phyloP scores from a whole-genome alignment of 2,888 invertebrate species.

The Torymus texanus region DNA sequence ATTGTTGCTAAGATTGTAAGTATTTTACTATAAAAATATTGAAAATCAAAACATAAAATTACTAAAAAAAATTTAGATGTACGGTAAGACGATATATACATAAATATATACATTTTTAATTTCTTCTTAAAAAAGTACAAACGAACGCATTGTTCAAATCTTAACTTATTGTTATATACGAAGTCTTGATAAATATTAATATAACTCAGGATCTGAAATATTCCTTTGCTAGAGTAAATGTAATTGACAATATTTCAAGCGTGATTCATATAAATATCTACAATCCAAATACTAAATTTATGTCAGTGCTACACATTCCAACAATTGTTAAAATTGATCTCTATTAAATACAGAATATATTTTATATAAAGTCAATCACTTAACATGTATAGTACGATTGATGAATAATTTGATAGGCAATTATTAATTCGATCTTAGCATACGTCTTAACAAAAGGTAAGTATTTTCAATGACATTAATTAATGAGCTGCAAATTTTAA shows the following conservation, averaged over 20 bases:
- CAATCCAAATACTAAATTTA: too few relatives aligned
- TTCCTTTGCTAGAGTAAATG: too few relatives aligned
- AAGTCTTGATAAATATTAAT: too few relatives aligned
- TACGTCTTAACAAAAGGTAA: too few relatives aligned
- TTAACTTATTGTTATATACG: conserved; percentile 1
- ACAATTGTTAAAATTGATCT: too few relatives aligned
- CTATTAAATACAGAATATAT: neutral
- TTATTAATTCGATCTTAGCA: conserved; percentile 15
- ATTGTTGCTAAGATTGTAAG: neutral
- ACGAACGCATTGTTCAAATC: neutral
- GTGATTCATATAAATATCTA: conserved; percentile 3
- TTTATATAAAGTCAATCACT: neutral
- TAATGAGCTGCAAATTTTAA: too few relatives aligned
- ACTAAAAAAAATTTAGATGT: conserved; percentile 11
- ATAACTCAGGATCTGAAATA: too few relatives aligned
- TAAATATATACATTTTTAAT: conserved; percentile 41
- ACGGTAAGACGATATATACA: conserved; percentile 31
- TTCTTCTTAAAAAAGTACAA: conserved; percentile 19
- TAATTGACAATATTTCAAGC: too few relatives aligned
- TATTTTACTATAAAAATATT: neutral
- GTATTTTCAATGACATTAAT: too few relatives aligned
- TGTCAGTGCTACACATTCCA: too few relatives aligned
- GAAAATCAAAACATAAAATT: neutral
- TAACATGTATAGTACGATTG: conserved; percentile 8
- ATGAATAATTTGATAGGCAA: conserved; percentile 9